Base-by-base conservation (phyloP, 35 echinoderm and acorn worm species). In the Apostichopus parvimensis region DNA sequence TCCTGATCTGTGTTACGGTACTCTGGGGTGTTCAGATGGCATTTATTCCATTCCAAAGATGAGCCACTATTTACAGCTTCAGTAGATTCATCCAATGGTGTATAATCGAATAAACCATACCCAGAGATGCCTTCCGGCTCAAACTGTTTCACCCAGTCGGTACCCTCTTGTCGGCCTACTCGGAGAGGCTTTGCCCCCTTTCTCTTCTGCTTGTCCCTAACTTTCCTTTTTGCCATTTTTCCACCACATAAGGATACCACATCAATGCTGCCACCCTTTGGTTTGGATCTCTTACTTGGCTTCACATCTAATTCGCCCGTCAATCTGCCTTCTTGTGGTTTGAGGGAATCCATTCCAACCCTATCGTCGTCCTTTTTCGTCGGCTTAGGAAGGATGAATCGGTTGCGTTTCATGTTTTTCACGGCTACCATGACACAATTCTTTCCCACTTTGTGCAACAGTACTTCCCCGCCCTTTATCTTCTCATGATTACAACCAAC, bases 371-470 rank as follows among this genome's bases (percentile, higher is more conserved):
- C 71, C n/a, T 75, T 75, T 2, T 13, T 6, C n/a, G 71, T 23
- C 6, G 81, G 81, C 53, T 84, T 84, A n/a, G 81, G 81, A 9
- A 84, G 57, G 57, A 84, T 84, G n/a, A 84, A 84, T 25, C 87
- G 71, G 87, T 76, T 76, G 15, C 24, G 14, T 57, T 90, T 90
- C 8, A 25, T 56, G 54, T 90, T 75, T n/a, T 79, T 79, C 9
- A 79, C 55, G 26, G 76, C 76, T 60, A 91, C 89, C 89, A 79
- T 79, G 76, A 91, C 59, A 15, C 76, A 91, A 2, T 91, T 91
- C 15, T 77, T 78, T 20, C 76, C 76, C 26, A 90, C 87, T 80
- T 80, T 80, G 8, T 54, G 78, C 52, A 80, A 54, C 13, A 80
- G 34, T 54, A 80, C 78, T 9, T 83, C 80, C 55, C 20, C n/a